Conservation (phyloP, 2,888 invertebrate genomes). For the Drosophila macrospina region DNA sequence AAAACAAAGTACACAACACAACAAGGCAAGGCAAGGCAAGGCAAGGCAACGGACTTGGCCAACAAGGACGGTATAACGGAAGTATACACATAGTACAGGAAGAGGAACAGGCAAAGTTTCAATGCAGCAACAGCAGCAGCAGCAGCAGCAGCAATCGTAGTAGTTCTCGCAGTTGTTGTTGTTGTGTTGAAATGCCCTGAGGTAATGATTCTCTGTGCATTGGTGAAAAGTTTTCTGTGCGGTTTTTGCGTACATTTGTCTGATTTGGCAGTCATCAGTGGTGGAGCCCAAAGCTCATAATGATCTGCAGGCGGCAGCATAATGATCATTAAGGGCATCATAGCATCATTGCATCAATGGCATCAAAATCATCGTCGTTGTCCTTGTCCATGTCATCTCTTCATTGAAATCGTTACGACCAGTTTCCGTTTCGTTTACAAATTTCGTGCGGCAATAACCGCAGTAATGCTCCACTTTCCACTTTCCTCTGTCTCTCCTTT, state of each 20-base stretch:
- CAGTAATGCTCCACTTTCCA: slow-evolving; percentile 61
- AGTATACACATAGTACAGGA: slow-evolving; percentile 1
- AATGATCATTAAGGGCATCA: slow-evolving; percentile 11
- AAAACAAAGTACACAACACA: slow-evolving; percentile 60
- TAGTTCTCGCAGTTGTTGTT: background rate
- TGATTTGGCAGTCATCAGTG: slow-evolving; percentile 75
- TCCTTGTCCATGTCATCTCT: slow-evolving; percentile 70
- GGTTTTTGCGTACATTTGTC: slow-evolving; percentile 78
- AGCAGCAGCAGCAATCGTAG: slow-evolving; percentile 4
- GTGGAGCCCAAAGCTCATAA: slow-evolving; percentile 36
- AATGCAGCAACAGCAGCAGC: slow-evolving; percentile 28
- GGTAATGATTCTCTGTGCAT: slow-evolving; percentile 66
- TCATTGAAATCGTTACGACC: slow-evolving; percentile 77
- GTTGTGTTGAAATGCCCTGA: slow-evolving; percentile 48
- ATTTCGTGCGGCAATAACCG: slow-evolving; percentile 77
- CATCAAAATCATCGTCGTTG: slow-evolving; percentile 36
- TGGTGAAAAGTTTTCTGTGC: slow-evolving; percentile 71
- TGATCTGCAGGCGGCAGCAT: slow-evolving; percentile 20
- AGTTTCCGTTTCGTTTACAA: slow-evolving; percentile 78
- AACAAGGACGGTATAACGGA: background rate
- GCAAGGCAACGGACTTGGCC: slow-evolving; percentile 3
- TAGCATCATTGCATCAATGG: background rate
- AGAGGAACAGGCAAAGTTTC: slow-evolving; percentile 44
- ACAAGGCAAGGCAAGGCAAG: slow-evolving; percentile 20
- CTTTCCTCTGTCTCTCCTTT: background rate